Percentiles rank a stretch among this genome's conserved stretches.
These are phyloP conservation scores for Amia ocellicauda DNA, from an alignment of 2,113 vertebrate genomes.

Conservation along the genomic window DNA sequence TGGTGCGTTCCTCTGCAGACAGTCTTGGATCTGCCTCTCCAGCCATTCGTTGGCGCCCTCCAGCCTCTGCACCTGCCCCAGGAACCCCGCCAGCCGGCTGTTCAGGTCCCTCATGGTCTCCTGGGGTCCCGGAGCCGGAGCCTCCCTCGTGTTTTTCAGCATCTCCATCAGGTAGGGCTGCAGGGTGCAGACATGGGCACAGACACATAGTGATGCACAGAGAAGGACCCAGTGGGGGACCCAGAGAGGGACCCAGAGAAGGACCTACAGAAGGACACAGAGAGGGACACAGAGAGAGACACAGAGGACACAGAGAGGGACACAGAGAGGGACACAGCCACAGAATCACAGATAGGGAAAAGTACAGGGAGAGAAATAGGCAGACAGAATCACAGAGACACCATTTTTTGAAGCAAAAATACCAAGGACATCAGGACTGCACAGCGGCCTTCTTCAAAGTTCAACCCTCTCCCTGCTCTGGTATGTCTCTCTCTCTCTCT, in stretches of 20 bases:
- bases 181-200: neutral
- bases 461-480: no score
- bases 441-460: no score
- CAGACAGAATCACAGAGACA: no score
- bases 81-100: constrained; percentile 50
- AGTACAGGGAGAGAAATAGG: no score
- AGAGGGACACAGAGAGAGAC: neutral
- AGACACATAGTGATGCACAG: neutral
- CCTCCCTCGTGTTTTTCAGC: neutral
- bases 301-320: neutral
- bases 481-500: no score
- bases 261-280: neutral
- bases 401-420: no score
- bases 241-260: neutral
- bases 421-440: no score
- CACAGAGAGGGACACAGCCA: neutral
- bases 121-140: constrained; percentile 36
- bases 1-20: constrained; percentile 19
- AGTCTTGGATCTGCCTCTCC: constrained; percentile 53
- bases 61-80: constrained; percentile 58
- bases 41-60: constrained; percentile 55
- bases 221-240: no score
- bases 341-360: constrained; percentile 19
- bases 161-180: constrained; percentile 39
- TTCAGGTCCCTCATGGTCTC: constrained; percentile 54